Evolutionary conservation across 2,113 vertebrate genomes (phyloP).

Genomic region (Cichladusa arquata): DNA sequence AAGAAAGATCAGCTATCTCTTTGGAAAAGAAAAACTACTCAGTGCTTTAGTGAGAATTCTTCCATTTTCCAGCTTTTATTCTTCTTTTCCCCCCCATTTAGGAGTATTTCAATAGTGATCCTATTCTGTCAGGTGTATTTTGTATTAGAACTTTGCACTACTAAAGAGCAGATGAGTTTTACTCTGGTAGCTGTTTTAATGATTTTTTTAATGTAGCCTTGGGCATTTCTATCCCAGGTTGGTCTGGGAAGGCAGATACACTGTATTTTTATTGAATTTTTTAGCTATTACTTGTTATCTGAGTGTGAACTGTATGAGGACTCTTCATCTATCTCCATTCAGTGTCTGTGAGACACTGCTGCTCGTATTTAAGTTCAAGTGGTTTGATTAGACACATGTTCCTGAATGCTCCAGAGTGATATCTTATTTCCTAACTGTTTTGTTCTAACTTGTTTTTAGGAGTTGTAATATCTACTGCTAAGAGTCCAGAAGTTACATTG

Average conservation of each 20-base stretch:
- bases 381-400: neutral
- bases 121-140: neutral
- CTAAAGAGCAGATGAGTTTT: neutral
- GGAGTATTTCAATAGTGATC: neutral
- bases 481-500: neutral
- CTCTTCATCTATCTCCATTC: neutral
- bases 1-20: neutral
- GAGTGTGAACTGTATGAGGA: neutral
- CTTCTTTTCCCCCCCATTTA: neutral
- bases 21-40: neutral
- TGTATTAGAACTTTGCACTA: neutral
- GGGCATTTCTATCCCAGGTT: neutral
- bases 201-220: neutral
- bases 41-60: neutral
- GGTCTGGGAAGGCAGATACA: neutral
- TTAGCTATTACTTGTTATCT: neutral
- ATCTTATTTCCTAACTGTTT: neutral
- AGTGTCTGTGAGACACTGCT: neutral
- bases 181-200: neutral
- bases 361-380: accelerated
- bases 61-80: neutral
- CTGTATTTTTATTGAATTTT: neutral
- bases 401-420: neutral
- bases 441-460: neutral
- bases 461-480: neutral